Evolutionary conservation across 2,888 invertebrate species (phyloP), one percentile per base, ranked within the genome.

Genomic region (Standfussiana lucernea): DNA sequence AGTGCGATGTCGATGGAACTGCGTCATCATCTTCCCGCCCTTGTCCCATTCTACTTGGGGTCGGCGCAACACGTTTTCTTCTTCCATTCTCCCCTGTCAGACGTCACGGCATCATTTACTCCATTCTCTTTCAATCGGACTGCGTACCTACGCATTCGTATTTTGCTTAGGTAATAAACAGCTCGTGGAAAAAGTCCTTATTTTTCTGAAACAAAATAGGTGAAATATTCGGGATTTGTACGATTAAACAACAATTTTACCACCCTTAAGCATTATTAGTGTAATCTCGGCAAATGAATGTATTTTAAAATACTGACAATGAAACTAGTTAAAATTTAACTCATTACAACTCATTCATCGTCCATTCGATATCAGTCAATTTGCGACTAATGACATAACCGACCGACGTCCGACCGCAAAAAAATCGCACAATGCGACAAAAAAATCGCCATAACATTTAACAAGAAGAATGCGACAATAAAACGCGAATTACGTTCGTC

Each of bases 381-480:
- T 88, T 86, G 94, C 91, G 86, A 88, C 92, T 95, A 95, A 95
- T 95, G 93, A 95, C 91, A 91, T 89, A 87, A 88, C 89, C 88
- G 86, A 90, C 88, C 85, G 73, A 80, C 83, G 83, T 74, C 71
- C 93, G 91, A 95, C 96, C 96, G 88, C 96, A 94, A 95, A 91
- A 93, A 92, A 89, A 79, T 45, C 78, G 80, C 40, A 79, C 71
- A 80, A 80, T 86, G 24, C 83, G 53, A 85, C 87, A 84, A 87
- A 86, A 86, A 85, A 86, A 86, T 85, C 91, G 89, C 91, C 89
- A 94, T 93, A 94, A 94, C 93, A 95, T 95, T 95, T 96, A 95
- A 95, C 95, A 91, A 94, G 92, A 93, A 95, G 95, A 96, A 95
- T 95, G 94, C 88, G 88, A 92, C 95, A 96, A 96, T 96, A 96